A percentile compares a stretch with the other conserved stretches of the same genome.
phyloP scores from a whole-genome alignment of 1,140 invertebrate species.

The Drosophila malerkotliana region DNA sequence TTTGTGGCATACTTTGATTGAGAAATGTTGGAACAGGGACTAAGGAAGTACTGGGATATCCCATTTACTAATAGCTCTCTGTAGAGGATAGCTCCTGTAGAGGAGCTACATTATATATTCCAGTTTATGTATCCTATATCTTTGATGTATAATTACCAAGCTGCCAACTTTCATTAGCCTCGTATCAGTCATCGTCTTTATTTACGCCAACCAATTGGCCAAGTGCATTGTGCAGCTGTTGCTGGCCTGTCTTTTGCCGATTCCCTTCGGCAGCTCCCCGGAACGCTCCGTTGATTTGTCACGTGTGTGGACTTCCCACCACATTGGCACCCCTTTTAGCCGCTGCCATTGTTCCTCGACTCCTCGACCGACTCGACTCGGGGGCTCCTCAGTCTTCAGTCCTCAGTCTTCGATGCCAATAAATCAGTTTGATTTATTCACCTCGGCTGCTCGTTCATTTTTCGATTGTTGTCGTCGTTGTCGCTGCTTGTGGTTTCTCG shows the following conservation, averaged over 20 bases:
- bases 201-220: slow-evolving; percentile 39
- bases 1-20: background rate
- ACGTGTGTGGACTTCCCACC: slow-evolving; percentile 41
- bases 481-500: slow-evolving; percentile 37
- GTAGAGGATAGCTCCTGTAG: too few species aligned
- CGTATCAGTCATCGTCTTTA: slow-evolving; percentile 32
- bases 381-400: slow-evolving; percentile 32
- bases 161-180: slow-evolving; percentile 11
- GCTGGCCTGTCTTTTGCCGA: slow-evolving; percentile 11
- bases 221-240: slow-evolving; percentile 44
- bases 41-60: too few species aligned
- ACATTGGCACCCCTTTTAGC: slow-evolving; percentile 21
- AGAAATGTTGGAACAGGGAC: slow-evolving; percentile 6
- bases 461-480: slow-evolving; percentile 64
- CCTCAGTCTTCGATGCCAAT: slow-evolving; percentile 65
- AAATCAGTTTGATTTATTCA: slow-evolving; percentile 81
- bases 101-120: too few species aligned
- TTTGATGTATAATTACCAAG: slow-evolving; percentile 11
- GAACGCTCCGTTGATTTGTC: slow-evolving; percentile 50
- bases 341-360: slow-evolving; percentile 50
- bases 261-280: slow-evolving; percentile 10
- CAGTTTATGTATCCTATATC: background rate
- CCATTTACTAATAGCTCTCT: too few species aligned
- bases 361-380: slow-evolving; percentile 34
- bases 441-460: slow-evolving; percentile 56